Evolutionary conservation across 2,888 invertebrate genomes (phyloP).

Genomic region (Machimus rusticus): DNA sequence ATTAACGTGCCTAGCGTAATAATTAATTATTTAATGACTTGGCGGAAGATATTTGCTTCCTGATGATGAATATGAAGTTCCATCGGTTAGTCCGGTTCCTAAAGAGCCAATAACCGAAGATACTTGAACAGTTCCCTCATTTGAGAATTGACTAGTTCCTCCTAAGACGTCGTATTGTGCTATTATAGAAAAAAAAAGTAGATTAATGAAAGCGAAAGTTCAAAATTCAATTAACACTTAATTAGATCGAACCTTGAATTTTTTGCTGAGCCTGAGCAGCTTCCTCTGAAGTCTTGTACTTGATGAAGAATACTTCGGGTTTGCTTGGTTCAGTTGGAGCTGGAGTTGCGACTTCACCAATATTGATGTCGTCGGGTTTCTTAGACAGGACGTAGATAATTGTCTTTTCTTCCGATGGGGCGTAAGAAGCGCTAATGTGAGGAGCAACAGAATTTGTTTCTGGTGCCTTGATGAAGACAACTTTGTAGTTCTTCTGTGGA

Average conservation of each 20-base stretch:
- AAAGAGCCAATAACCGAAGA: slow-evolving; percentile 57
- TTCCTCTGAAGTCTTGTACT: slow-evolving; percentile 50
- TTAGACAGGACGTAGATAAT: slow-evolving; percentile 50
- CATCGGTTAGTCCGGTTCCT: slow-evolving; percentile 47
- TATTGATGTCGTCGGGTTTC: slow-evolving; percentile 45
- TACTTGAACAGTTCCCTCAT: slow-evolving; percentile 56
- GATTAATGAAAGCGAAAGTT: neutral
- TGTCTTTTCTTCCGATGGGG: slow-evolving; percentile 50
- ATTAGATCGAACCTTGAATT: slow-evolving; percentile 46
- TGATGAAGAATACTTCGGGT: slow-evolving; percentile 50
- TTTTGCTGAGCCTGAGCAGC: slow-evolving; percentile 48
- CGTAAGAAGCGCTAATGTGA: slow-evolving; percentile 37
- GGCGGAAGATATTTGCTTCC: slow-evolving; percentile 15
- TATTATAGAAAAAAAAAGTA: slow-evolving; percentile 42
- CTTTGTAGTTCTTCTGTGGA: slow-evolving; percentile 58
- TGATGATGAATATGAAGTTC: neutral
- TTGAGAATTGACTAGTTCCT: slow-evolving; percentile 56
- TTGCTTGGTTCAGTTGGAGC: slow-evolving; percentile 49
- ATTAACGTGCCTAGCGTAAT: neutral
- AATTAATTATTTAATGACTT: neutral
- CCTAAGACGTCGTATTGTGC: slow-evolving; percentile 59
- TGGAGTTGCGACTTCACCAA: slow-evolving; percentile 43
- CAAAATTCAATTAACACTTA: neutral
- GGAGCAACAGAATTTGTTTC: slow-evolving; percentile 27
- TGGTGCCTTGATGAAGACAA: slow-evolving; percentile 61